Percentiles rank a stretch among this genome's conserved stretches.
Evolutionary conservation across 2,797 vertebrate genomes (phyloP).

Genomic region (Pipistrellus nathusii): DNA sequence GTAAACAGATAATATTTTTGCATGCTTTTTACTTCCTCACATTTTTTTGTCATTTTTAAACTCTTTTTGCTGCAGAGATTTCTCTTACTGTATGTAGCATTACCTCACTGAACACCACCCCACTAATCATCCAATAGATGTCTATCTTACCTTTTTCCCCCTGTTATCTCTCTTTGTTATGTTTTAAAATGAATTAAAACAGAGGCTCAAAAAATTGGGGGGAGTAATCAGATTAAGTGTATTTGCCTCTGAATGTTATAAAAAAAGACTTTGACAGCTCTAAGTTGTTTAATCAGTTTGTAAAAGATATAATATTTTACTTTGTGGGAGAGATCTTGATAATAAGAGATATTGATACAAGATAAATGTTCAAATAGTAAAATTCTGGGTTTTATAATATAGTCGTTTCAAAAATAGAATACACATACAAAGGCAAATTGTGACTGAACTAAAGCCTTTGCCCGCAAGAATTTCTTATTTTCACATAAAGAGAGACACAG

Average conservation of each 20-base stretch:
- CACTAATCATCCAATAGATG: background rate
- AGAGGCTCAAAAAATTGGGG: background rate
- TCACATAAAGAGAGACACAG: background rate
- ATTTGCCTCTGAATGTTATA: background rate
- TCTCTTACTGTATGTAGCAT: background rate
- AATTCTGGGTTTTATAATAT: background rate
- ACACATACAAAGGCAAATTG: background rate
- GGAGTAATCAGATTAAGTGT: background rate
- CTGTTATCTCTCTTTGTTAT: background rate
- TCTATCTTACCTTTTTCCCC: background rate
- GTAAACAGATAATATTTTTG: background rate
- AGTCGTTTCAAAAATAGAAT: constrained; percentile 24
- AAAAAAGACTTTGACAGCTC: background rate
- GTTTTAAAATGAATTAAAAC: background rate
- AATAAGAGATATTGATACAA: background rate
- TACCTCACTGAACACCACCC: background rate
- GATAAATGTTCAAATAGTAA: background rate
- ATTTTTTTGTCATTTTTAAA: background rate
- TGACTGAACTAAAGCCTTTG: background rate
- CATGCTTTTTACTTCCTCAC: background rate
- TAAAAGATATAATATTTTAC: background rate
- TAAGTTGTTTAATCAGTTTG: background rate
- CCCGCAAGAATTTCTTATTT: background rate
- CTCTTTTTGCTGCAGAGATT: background rate
- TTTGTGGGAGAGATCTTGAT: background rate